These are phyloP conservation scores for Indicator maculatus DNA, from an alignment of 2,113 vertebrate species.

Conservation along the genomic window DNA sequence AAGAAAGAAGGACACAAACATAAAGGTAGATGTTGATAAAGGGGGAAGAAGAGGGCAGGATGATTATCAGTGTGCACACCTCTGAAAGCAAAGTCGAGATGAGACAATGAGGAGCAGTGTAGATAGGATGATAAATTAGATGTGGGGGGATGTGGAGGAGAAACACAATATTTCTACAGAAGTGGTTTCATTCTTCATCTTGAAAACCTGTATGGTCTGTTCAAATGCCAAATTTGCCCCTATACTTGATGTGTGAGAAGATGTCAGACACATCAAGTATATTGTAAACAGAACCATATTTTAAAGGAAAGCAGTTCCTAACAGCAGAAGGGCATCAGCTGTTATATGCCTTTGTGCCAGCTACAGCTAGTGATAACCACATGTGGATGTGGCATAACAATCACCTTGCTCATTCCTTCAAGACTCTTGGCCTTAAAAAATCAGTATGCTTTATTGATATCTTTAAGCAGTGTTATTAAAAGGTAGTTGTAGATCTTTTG, in stretches of 20 bases:
- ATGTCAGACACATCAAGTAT: background rate
- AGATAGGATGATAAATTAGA: background rate
- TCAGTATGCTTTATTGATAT: background rate
- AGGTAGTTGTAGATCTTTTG: background rate
- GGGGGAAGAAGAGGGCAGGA: background rate
- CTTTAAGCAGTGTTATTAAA: background rate
- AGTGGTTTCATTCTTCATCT: background rate
- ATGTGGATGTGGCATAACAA: background rate
- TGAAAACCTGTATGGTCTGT: background rate
- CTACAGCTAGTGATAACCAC: background rate
- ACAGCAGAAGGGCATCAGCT: background rate
- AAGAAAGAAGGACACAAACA: background rate
- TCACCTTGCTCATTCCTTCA: background rate
- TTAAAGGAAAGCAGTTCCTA: background rate
- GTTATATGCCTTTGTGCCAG: background rate
- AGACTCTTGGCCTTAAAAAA: background rate
- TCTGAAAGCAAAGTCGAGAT: background rate
- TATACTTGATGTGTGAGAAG: background rate
- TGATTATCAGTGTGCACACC: background rate
- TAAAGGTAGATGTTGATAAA: background rate
- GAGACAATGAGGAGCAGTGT: background rate
- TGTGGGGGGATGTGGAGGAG: accelerated
- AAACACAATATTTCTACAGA: background rate
- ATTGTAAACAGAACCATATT: background rate
- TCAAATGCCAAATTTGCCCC: background rate